Base-by-base conservation (phyloP, 2,797 vertebrate species). In the Neosilurus mollespiculum region DNA sequence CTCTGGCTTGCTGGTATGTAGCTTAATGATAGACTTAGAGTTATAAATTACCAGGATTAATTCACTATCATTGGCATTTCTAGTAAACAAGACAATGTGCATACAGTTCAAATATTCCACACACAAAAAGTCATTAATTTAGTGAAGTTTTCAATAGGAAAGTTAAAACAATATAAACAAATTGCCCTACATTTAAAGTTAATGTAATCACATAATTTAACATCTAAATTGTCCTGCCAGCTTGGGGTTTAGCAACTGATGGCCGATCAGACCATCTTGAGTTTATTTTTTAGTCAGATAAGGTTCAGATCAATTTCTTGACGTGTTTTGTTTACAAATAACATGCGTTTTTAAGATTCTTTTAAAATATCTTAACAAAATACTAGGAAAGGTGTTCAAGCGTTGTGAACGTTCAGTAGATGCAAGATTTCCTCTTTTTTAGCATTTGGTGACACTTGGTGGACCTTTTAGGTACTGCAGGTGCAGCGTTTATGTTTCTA, bases 381-480 rank as follows among this genome's bases (percentile, higher is more conserved):
- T 9, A 72, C n/a, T 2, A 30, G 24, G 30, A 26, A 24, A 73
- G 20, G 16, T 34, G 9, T 30, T 75, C n/a, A 18, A 11, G 4
- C 12, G 0, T 71, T 71, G n/a, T 51, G 24, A 24, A 71, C 7
- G 24, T n/a, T 15, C 16, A 37, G 12, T 15, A 71, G 4, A 15
- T 26, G 15, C 15, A 73, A 30, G 51, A 54, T 54, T 75, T 53
- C 9, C 51, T 30, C 1, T 30, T 22, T 5, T 1, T 75, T 75
- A 75, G 16, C 9, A 20, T 75, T 75, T 75, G 4, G 16, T 18
- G 75, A 89, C 91, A 76, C 85, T 59, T 87, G 77, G 82, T 90
- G 93, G 90, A 76, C 15, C 71, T 71, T 7, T 34, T n/a, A 1
- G 15, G 11, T 22, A 76, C 5, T 75, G 24, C 77, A 51, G 34